Evolutionary conservation across 23 tunicate genomes (phyloP).

Genomic region (Ascidia mentula): DNA sequence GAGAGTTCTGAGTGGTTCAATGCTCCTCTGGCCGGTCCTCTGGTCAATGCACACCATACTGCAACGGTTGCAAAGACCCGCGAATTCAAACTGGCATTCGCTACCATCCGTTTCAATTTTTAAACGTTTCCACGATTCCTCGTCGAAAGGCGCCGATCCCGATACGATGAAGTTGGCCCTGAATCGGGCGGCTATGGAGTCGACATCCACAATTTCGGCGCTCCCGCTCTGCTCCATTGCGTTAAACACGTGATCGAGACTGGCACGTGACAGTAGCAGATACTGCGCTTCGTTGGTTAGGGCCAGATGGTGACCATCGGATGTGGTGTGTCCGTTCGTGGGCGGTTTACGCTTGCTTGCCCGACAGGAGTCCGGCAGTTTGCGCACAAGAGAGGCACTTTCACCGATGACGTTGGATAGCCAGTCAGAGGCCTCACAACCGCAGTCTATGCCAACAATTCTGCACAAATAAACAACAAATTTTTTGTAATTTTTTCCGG

Average conservation of each 20-base stretch:
- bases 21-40: slow-evolving; percentile 31
- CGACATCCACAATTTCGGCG: slow-evolving; percentile 6
- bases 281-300: slow-evolving; percentile 75
- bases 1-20: slow-evolving; percentile 52
- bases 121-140: slow-evolving; percentile 52
- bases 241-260: slow-evolving; percentile 34
- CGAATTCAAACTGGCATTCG: slow-evolving; percentile 1
- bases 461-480: too few relatives aligned
- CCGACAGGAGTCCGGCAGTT: slow-evolving; percentile 31
- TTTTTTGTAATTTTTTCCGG: too few relatives aligned
- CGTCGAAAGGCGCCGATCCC: slow-evolving; percentile 63
- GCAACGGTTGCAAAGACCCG: slow-evolving; percentile 71
- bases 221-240: not conserved
- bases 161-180: slow-evolving; percentile 58
- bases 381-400: slow-evolving; percentile 27
- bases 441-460: slow-evolving; percentile 52
- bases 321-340: not conserved
- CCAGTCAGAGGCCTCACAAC: slow-evolving; percentile 46
- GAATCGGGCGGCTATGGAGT: slow-evolving; percentile 41
- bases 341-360: not conserved
- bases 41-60: slow-evolving; percentile 69
- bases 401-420: slow-evolving; percentile 43
- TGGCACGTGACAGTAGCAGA: slow-evolving; percentile 42
- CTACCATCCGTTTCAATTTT: not conserved
- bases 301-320: slow-evolving; percentile 8